phyloP scores from a whole-genome alignment of 2,888 invertebrate genomes.

The Dendrolimus pini region DNA sequence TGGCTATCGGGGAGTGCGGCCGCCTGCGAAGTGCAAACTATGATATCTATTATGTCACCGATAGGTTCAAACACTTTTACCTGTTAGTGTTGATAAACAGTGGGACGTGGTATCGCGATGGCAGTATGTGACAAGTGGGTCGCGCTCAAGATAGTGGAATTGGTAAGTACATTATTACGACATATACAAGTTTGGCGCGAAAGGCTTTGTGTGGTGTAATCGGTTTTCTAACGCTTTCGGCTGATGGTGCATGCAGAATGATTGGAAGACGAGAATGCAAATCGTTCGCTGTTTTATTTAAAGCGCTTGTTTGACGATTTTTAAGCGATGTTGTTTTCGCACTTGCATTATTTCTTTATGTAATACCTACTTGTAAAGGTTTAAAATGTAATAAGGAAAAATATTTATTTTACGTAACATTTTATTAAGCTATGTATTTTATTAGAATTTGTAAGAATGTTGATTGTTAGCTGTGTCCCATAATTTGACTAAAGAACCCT shows the following conservation, averaged over 20 bases:
- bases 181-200: slow-evolving; percentile 1
- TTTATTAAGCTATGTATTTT: too few relatives aligned
- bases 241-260: not conserved
- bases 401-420: too few relatives aligned
- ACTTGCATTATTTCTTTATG: not conserved
- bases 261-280: not conserved
- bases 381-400: too few relatives aligned
- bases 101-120: slow-evolving; percentile 39
- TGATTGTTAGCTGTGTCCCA: too few relatives aligned
- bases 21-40: slow-evolving; percentile 31
- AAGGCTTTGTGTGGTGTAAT: slow-evolving; percentile 1
- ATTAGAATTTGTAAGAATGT: too few relatives aligned
- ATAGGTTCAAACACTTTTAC: slow-evolving; percentile 14
- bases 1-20: slow-evolving; percentile 47
- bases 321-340: not conserved
- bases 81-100: slow-evolving; percentile 17
- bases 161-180: slow-evolving; percentile 48
- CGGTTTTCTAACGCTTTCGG: not conserved
- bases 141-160: slow-evolving; percentile 72
- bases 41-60: slow-evolving; percentile 32
- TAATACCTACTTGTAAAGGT: too few relatives aligned
- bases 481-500: too few relatives aligned
- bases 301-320: not conserved
- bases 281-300: not conserved
- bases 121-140: slow-evolving; percentile 74